A percentile compares a stretch with the other conserved stretches of the same genome.
phyloP scores from a whole-genome alignment of 2,888 invertebrate genomes.

The Ashinkailepas kermadecensis region DNA sequence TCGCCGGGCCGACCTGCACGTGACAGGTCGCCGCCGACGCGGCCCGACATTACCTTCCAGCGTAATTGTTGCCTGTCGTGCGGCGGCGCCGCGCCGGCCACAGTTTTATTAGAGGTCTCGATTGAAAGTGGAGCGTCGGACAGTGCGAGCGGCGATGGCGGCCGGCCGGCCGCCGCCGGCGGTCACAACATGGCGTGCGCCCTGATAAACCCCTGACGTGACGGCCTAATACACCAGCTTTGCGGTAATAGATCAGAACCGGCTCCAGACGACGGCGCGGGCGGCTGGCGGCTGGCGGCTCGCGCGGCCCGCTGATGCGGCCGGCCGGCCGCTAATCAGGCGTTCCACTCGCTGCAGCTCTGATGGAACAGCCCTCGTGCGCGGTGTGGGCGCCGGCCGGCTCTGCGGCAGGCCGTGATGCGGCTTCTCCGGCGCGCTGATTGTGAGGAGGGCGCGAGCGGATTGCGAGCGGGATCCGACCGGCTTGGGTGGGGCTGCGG shows the following conservation, averaged over 20 bases:
- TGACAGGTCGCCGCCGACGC: not conserved
- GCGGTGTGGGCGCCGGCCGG: too few relatives aligned
- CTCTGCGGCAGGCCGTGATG: too few relatives aligned
- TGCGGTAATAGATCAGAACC: not conserved
- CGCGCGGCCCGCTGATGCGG: not conserved
- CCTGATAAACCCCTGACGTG: not conserved
- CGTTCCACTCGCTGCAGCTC: not conserved
- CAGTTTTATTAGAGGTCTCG: conserved; percentile 14
- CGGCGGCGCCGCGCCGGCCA: not conserved
- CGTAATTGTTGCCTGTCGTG: not conserved
- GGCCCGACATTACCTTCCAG: not conserved
- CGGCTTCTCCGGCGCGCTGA: too few relatives aligned
- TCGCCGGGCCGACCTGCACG: not conserved
- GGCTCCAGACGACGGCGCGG: not conserved
- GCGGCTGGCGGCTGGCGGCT: not conserved
- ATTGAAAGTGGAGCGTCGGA: not conserved
- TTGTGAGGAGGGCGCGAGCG: too few relatives aligned
- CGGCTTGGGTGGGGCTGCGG: too few relatives aligned
- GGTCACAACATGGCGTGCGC: conserved; percentile 1
- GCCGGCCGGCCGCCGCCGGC: not conserved
- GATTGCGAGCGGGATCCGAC: too few relatives aligned
- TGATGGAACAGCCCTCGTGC: not conserved
- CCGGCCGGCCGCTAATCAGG: not conserved
- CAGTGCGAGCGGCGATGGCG: not conserved
- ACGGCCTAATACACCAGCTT: not conserved